Evolutionary conservation across 2,113 vertebrate genomes (phyloP), one percentile per base, ranked within the genome.

Genomic region (Chionodraco myersi): DNA sequence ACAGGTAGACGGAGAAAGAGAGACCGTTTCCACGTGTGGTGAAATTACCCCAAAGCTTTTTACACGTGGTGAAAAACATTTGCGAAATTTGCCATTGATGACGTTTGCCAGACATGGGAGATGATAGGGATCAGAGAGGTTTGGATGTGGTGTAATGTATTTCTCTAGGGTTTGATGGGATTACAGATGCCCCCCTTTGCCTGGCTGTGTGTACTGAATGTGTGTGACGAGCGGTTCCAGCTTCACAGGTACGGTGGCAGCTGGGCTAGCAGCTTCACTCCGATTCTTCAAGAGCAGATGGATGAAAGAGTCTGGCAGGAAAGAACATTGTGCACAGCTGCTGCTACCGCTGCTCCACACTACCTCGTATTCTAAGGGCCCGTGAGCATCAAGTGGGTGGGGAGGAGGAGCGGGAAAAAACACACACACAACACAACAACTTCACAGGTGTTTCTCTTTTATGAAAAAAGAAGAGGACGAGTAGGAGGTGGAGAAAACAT

Each of bases 1-100:
- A 62, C 36, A 58, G 71, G 76, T 26, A 34, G 41, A 71, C 0
- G 10, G 48, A 63, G 49, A 63, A 59, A 44, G 34, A 77, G 34
- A 84, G 64, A 82, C 62, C 69, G 75, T 95, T 95, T 94, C 92
- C 91, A 92, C 89, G 90, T 89, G 92, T 94, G 94, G 95, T 94
- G 94, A 95, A 95, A 95, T 93, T 90, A 95, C 93, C 89, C 94
- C 41, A 54, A 45, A 64, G 80, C 69, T 86, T 87, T 89, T 89
- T 90, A 86, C 85, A 76, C 63, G 14, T 11, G 58, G 65, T 21
- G 44, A 8, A 21, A 68, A 74, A 62, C 10, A 18, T 26, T n/a
- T 0, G 75, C 73, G 15, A 81, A 79, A 84, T 74, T 78, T 52
- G 72, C 76, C 60, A 70, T 72, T 57, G 81, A 36, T 70, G 30